Conservation (phyloP, 1,140 invertebrate genomes). For the Ostrea denselamellosa region DNA sequence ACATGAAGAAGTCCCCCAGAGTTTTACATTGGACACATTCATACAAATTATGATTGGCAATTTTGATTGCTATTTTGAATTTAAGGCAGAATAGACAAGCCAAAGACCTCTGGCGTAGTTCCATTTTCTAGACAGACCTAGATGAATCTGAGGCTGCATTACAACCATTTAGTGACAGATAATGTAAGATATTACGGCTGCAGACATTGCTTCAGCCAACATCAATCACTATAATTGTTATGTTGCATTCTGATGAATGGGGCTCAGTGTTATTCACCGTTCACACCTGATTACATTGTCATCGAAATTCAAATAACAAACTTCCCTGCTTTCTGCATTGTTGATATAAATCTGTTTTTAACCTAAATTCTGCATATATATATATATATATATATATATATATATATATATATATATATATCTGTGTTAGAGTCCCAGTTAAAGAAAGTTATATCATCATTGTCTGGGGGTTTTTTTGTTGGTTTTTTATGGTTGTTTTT, state of each 20-base stretch:
- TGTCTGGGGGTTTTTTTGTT: too few relatives aligned
- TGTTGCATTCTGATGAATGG: not conserved
- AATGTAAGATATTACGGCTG: not conserved
- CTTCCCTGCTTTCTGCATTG: not conserved
- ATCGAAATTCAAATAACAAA: not conserved
- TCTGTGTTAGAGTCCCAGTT: not conserved
- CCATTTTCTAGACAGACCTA: not conserved
- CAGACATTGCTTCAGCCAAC: not conserved
- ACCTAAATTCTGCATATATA: not conserved
- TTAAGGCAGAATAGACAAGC: not conserved
- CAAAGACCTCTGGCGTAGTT: not conserved
- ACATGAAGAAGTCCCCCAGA: not conserved
- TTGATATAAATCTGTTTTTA: not conserved
- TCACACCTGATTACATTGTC: not conserved
- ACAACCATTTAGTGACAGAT: not conserved
- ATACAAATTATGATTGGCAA: conserved; percentile 20
- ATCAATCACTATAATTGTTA: not conserved
- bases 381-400: too few relatives aligned
- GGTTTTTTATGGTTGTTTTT: too few relatives aligned
- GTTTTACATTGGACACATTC: not conserved
- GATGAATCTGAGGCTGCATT: not conserved
- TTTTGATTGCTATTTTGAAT: conserved; percentile 1
- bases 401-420: too few relatives aligned
- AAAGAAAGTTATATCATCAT: not conserved
- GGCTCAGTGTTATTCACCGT: not conserved